Base-by-base conservation (phyloP, 1,140 invertebrate genomes). In the Ladona fulva region DNA sequence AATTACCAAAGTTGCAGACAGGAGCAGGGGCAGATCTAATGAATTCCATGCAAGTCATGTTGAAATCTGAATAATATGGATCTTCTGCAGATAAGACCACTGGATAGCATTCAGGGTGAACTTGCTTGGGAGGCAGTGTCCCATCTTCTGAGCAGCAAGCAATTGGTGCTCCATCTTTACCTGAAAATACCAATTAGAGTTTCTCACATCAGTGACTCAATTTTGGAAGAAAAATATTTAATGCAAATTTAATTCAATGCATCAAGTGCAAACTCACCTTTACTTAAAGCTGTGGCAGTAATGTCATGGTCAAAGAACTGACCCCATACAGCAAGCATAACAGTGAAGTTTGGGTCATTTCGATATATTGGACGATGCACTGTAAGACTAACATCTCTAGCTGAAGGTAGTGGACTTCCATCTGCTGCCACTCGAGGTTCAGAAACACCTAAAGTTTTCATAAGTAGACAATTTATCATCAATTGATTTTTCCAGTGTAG, bases 271-370 rank as follows among this genome's bases (percentile, higher is more conserved):
- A 86, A 82, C 78, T 79, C 81, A 82, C 90, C 90, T 80, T 91
- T 90, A 80, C 88, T 94, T 5, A 93, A 82, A 0, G 93, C 93
- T 0, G 94, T 95, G 1, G 92, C 92, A 0, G 93, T 95, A 25
- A 99, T 91, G 82, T 99, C 97, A 82, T 99, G 97, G 84, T 99
- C 97, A 19, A 98, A 81, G 84, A 99, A 98, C 86, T 99, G 97
- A 0, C 97, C 97, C 90, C 96, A 99, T 12, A 94, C 92, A 0
- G 93, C 92, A 74, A 94, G 81, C 91, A 95, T 93, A 0, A 94
- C 92, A 0, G 92, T 93, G 81, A 94, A 94, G 42, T 89, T 86
- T 0, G 90, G 89, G 84, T 94, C 93, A 29, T 88, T 88, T 42
- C 88, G 89, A 79, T 92, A 91, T 77, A 88, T 89, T 0, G 92